phyloP scores from a whole-genome alignment of 1,140 invertebrate genomes.

The Leptonema lineaticorne region DNA sequence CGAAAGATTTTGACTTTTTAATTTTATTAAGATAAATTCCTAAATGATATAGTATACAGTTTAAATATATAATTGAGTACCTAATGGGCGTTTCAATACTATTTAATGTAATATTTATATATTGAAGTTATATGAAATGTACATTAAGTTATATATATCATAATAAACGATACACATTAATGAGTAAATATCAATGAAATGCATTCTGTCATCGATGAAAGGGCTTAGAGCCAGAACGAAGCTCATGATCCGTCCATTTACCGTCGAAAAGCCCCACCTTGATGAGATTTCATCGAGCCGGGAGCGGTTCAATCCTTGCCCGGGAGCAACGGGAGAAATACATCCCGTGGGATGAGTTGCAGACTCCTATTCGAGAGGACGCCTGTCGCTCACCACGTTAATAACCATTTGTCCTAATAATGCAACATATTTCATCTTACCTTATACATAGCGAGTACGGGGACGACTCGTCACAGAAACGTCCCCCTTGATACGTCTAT shows the following conservation, averaged over 20 bases:
- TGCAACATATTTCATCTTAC: conserved; percentile 41
- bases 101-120: no score
- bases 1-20: no score
- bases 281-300: conserved; percentile 30
- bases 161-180: no score
- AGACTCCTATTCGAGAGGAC: not conserved
- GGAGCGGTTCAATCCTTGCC: not conserved
- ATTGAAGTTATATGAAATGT: no score
- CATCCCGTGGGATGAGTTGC: conserved; percentile 10
- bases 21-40: no score
- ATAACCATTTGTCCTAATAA: conserved; percentile 43
- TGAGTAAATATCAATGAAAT: not conserved
- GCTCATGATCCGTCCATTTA: conserved; percentile 24
- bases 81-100: no score
- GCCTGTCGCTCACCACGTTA: conserved; percentile 39
- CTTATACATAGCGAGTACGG: conserved; percentile 30
- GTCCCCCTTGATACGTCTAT: conserved; percentile 41
- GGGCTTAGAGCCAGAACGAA: not conserved
- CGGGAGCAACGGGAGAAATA: not conserved
- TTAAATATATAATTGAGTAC: no score
- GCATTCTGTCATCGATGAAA: not conserved
- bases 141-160: no score
- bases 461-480: not conserved
- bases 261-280: conserved; percentile 17
- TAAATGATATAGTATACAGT: no score